Base-by-base conservation (phyloP, 2,888 invertebrate species). In the Ariolimax columbianus region DNA sequence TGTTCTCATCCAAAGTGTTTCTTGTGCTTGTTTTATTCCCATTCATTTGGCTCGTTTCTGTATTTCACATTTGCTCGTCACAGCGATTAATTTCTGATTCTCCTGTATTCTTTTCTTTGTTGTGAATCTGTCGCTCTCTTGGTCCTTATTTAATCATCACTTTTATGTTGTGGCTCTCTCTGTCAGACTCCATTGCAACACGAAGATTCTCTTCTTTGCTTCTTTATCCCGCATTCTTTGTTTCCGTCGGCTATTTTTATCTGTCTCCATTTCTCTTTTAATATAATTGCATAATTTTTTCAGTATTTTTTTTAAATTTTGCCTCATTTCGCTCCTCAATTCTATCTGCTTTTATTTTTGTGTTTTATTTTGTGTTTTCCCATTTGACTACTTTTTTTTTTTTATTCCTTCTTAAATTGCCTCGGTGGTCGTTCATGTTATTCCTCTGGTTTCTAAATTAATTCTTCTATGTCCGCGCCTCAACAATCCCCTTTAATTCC, bases 361-460 rank as follows among this genome's bases (percentile, higher is more conserved):
- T 36, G 66, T 68, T 80, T 68, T 4, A 33, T 73, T 43, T 73
- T 26, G 23, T 40, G 47, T n/a, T 43, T 59, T 47, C 36, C n/a
- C 51, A 23, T 36, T 51, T 30, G 43, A 47, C 17, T 6, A 7
- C 43, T 40, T 30, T 75, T 47, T 51, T 30, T 75, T 47, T 6
- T 14, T 0, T 26, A 40, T 38, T 72, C n/a, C n/a, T n/a, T n/a
- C n/a, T n/a, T 17, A n/a, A 40, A 40, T 38, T 36, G 14, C n/a
- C 38, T n/a, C 40, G n/a, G n/a, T 59, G 63, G 14, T 38, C 59
- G 2, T 59, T 77, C 77, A 7, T 36, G 59, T 33, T 63, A 23
- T 51, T 78, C 38, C 59, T 78, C 38, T n/a, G n/a, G 17, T 40
- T 40, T 59, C 33, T 78, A 78, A 59, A 78, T 78, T 78, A 78